Evolutionary conservation across 2,797 vertebrate genomes (phyloP), one percentile per base, ranked within the genome.

Genomic region (Coreius guichenoti): DNA sequence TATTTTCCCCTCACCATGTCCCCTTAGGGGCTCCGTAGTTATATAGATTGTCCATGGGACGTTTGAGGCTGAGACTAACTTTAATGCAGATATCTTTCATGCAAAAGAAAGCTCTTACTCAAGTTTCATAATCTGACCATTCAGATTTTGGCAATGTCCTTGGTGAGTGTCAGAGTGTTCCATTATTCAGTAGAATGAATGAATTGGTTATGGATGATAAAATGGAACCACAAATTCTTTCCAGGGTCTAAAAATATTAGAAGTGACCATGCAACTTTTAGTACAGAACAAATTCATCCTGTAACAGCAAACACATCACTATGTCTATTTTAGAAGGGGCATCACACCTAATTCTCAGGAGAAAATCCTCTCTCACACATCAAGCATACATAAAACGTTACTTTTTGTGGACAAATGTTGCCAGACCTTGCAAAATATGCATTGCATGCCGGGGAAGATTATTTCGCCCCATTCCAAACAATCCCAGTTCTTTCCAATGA

Each of bases 161-260:
- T 49, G 75, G 17, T 16, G 73, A 47, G 45, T 74, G 43, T 81
- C 33, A 56, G 63, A 54, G 54, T 76, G 63, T 69, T 87, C 39
- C 31, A 88, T 89, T 58, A 87, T 90, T 86, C 81, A 90, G 73
- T 16, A 86, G 63, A 86, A 87, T 83, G 82, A 90, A 90, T 84
- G 39, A 86, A 81, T 83, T 81, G 85, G 26, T 82, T 67, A 65
- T 36, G 61, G 47, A 82, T 82, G 81, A 84, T 76, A 87, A 87
- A 86, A 76, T 87, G 21, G 84, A 84, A 85, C 80, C 72, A 73
- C 29, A 11, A 12, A 83, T 75, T 77, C 45, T 80, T 83, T 51
- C 80, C 76, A 33, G 63, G 78, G 45, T 68, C 67, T 86, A 56
- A 89, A 86, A 85, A 88, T 81, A 77, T 82, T 69, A 81, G 69